phyloP scores from a whole-genome alignment of 1,140 invertebrate genomes.

The Drosophila quadrilineata region DNA sequence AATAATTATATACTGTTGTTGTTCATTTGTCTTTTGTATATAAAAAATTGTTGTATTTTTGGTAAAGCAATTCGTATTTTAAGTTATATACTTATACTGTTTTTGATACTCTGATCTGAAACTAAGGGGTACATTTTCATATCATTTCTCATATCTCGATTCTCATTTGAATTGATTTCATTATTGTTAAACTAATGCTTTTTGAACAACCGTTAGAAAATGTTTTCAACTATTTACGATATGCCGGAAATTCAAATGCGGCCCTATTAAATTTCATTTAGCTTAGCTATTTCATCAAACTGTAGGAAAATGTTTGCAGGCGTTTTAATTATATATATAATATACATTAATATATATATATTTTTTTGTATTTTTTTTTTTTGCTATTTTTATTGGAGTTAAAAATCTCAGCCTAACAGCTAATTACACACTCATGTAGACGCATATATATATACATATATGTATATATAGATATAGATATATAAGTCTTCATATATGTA shows the following conservation, averaged over 20 bases:
- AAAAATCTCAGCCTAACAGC: conserved; percentile 57
- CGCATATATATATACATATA: conserved; percentile 26
- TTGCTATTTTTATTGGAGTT: conserved; percentile 41
- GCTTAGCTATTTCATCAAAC: conserved; percentile 50
- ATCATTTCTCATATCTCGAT: no score
- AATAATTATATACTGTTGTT: conserved; percentile 27
- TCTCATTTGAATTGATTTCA: background rate
- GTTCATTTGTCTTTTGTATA: conserved; percentile 23
- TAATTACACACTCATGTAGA: conserved; percentile 58
- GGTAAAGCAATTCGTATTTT: conserved; percentile 48
- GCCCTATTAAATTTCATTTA: conserved; percentile 27
- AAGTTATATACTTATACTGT: conserved; percentile 6
- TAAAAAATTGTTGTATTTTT: conserved; percentile 55
- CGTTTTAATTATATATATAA: conserved; percentile 49
- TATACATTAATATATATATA: conserved; percentile 23
- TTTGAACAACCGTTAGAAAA: conserved; percentile 59
- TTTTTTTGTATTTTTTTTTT: conserved; percentile 29
- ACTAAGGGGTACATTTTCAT: conserved; percentile 20
- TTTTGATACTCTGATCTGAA: conserved; percentile 21
- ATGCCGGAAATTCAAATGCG: conserved; percentile 18
- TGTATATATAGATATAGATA: conserved; percentile 27
- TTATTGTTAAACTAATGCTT: conserved; percentile 31
- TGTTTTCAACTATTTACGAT: conserved; percentile 48
- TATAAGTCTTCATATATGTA: conserved; percentile 18
- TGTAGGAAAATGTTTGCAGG: conserved; percentile 66